phyloP scores from a whole-genome alignment of 2,797 vertebrate species.

The Agapornis canus region DNA sequence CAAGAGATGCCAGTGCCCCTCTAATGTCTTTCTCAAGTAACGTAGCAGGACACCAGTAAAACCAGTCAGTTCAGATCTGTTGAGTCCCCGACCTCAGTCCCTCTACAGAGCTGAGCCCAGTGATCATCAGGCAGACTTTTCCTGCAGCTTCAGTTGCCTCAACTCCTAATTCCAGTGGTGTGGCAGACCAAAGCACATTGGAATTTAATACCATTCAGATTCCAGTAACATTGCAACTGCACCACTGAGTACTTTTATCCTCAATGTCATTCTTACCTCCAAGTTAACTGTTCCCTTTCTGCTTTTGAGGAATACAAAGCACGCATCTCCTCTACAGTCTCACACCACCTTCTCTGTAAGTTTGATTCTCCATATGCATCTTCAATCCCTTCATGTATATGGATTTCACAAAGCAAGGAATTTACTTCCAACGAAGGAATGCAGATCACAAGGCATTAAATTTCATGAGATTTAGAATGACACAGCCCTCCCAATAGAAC shows the following conservation, averaged over 20 bases:
- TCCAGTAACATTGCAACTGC: neutral
- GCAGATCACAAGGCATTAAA: neutral
- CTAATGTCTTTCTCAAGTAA: rapidly evolving
- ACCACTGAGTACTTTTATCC: neutral
- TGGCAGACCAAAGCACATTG: neutral
- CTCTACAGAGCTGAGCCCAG: rapidly evolving
- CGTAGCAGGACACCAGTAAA: rapidly evolving
- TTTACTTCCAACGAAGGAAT: neutral
- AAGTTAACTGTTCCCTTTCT: neutral
- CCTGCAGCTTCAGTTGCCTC: neutral
- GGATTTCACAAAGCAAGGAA: neutral
- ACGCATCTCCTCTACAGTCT: neutral
- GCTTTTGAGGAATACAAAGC: neutral
- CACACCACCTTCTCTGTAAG: neutral
- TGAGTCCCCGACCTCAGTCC: neutral
- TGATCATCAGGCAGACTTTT: neutral
- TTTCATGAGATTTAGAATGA: neutral
- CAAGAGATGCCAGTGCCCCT: rapidly evolving
- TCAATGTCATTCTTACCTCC: neutral
- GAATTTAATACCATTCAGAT: neutral
- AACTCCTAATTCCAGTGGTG: neutral
- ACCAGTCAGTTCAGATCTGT: rapidly evolving
- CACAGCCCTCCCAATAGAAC: neutral
- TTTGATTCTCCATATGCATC: neutral
- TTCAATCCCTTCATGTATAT: neutral